A percentile compares a stretch with the other conserved stretches of the same genome.
These are phyloP conservation scores for Teleogryllus oceanicus DNA, from an alignment of 2,888 invertebrate species.

Conservation along the genomic window DNA sequence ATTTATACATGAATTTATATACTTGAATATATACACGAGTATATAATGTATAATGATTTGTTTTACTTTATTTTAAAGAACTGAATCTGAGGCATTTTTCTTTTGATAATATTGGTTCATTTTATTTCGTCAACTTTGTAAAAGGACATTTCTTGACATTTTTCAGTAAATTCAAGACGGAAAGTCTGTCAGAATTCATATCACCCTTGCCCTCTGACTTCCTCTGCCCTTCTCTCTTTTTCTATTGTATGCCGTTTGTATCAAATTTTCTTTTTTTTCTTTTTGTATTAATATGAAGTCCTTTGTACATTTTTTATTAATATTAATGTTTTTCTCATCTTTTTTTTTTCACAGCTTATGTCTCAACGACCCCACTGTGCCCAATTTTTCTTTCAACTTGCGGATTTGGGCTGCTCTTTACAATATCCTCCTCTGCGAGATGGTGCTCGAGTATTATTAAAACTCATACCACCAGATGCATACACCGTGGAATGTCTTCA, in stretches of 20 bases:
- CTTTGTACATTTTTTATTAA: background rate
- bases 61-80: background rate
- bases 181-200: too few relatives aligned
- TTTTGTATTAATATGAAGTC: background rate
- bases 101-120: too few relatives aligned
- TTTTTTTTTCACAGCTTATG: conserved; percentile 59
- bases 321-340: background rate
- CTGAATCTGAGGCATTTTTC: too few relatives aligned
- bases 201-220: too few relatives aligned
- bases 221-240: too few relatives aligned
- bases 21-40: too few relatives aligned
- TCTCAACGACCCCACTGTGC: conserved; percentile 74
- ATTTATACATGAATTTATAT: conserved; percentile 22
- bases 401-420: conserved; percentile 81
- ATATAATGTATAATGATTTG: too few relatives aligned
- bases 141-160: too few relatives aligned
- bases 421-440: conserved; percentile 78
- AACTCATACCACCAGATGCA: conserved; percentile 75
- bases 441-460: conserved; percentile 73
- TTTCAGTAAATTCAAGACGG: too few relatives aligned
- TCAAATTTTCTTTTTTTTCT: background rate
- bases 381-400: conserved; percentile 79
- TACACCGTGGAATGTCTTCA: conserved; percentile 59
- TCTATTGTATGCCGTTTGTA: too few relatives aligned
- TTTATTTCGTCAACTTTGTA: too few relatives aligned